Conservation (phyloP, 2,113 vertebrate genomes). For the Xenus cinereus region DNA sequence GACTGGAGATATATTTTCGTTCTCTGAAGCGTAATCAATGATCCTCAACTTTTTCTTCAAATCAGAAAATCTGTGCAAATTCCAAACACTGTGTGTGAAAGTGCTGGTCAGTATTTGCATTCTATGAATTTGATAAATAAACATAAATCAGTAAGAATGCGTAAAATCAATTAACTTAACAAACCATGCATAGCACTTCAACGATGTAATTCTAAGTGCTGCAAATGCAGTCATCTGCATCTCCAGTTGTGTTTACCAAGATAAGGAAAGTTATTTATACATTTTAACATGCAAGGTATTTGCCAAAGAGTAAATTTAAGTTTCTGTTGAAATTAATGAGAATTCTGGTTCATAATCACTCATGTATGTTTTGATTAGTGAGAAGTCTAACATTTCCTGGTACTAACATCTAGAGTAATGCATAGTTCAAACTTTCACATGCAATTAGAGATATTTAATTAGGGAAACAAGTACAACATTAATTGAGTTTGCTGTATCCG, state of each 20-base stretch:
- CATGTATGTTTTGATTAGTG: conserved; percentile 25
- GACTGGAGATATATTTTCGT: neutral
- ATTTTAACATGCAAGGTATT: neutral
- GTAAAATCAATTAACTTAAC: conserved; percentile 70
- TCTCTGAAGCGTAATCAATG: neutral
- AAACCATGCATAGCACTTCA: conserved; percentile 5
- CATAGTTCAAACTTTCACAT: neutral
- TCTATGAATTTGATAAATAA: conserved; percentile 48
- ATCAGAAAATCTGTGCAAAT: neutral
- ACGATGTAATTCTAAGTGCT: conserved; percentile 29
- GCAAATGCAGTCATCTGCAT: conserved; percentile 1
- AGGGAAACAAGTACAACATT: neutral
- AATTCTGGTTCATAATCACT: conserved; percentile 20
- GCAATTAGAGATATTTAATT: conserved; percentile 30
- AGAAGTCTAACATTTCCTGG: conserved; percentile 18
- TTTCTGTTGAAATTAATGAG: conserved; percentile 29
- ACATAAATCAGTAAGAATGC: conserved; percentile 39
- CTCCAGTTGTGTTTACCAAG: conserved; percentile 11
- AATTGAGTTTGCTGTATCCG: neutral
- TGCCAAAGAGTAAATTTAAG: conserved; percentile 2
- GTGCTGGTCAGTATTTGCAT: conserved; percentile 55
- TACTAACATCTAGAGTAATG: neutral
- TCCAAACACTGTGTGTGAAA: neutral
- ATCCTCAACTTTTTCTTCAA: neutral
- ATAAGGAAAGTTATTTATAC: conserved; percentile 29